These are phyloP conservation scores for Parelbella ahira DNA, from an alignment of 2,888 invertebrate genomes.

Conservation along the genomic window DNA sequence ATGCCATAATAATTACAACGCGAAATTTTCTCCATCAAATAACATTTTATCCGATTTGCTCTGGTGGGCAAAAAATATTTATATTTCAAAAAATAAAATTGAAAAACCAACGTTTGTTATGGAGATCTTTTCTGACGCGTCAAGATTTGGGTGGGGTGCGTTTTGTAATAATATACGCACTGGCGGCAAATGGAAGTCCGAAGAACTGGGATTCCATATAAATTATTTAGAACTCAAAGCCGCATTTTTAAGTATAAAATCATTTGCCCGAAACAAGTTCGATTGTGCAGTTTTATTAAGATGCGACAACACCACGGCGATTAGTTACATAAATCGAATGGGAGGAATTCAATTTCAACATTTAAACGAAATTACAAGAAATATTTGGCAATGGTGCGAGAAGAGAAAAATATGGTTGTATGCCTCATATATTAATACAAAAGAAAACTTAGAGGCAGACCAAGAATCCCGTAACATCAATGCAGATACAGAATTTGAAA, in stretches of 20 bases:
- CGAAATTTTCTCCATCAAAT: not conserved
- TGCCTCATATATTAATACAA: slow-evolving; percentile 9
- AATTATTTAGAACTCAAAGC: slow-evolving; percentile 15
- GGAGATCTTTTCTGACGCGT: slow-evolving; percentile 11
- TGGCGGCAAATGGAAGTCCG: not conserved
- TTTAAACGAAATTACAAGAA: not conserved
- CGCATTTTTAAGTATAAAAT: slow-evolving; percentile 3
- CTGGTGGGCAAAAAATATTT: slow-evolving; percentile 8
- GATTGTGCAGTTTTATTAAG: slow-evolving; percentile 8
- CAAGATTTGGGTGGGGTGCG: slow-evolving; percentile 6
- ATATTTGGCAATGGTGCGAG: slow-evolving; percentile 12
- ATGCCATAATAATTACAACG: slow-evolving; percentile 10
- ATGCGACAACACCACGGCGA: slow-evolving; percentile 6
- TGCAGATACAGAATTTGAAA: not conserved
- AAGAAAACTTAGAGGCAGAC: slow-evolving; percentile 4
- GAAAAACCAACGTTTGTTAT: not conserved
- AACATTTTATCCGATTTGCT: not conserved
- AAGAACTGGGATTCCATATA: slow-evolving; percentile 2
- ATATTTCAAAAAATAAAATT: not conserved
- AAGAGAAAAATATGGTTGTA: not conserved
- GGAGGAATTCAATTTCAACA: slow-evolving; percentile 8
- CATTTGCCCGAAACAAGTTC: not conserved
- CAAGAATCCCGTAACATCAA: not conserved
- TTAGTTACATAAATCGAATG: slow-evolving; percentile 4
- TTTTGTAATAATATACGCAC: not conserved